phyloP scores from a whole-genome alignment of 2,113 vertebrate species.

The Cyanistes caeruleus region DNA sequence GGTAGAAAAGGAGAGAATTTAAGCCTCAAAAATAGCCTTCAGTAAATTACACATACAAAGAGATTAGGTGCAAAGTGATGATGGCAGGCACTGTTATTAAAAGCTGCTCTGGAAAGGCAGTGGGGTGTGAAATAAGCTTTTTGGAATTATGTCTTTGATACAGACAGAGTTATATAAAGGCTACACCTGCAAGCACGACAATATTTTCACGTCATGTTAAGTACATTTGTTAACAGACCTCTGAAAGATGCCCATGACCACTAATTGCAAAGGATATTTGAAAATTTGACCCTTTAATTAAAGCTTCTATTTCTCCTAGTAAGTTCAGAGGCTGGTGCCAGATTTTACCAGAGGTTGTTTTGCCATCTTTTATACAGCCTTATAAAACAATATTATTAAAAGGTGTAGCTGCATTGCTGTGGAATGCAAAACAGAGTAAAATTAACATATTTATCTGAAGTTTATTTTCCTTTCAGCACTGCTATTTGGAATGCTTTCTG shows the following conservation, averaged over 20 bases:
- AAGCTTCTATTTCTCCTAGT: not conserved
- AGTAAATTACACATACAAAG: not conserved
- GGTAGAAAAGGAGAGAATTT: not conserved
- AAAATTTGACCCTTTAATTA: not conserved
- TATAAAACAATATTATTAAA: not conserved
- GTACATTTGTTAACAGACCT: not conserved
- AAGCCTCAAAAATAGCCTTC: not conserved
- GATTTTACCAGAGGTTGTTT: not conserved
- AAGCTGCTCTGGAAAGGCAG: not conserved
- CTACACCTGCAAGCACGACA: not conserved
- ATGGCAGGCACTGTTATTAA: not conserved
- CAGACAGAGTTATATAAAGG: not conserved
- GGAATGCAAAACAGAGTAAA: not conserved
- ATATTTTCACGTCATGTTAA: not conserved
- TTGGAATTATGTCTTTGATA: not conserved
- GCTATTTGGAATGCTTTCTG: not conserved
- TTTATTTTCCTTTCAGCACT: not conserved
- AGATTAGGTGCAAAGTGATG: not conserved
- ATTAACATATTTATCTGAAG: not conserved
- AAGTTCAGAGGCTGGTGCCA: not conserved
- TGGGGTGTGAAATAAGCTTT: conserved; percentile 18
- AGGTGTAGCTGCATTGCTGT: not conserved
- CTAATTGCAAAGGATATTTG: not conserved
- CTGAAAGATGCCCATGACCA: not conserved
- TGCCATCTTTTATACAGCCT: not conserved